Base-by-base conservation (phyloP, 2,888 invertebrate genomes). In the Myathropa florea region DNA sequence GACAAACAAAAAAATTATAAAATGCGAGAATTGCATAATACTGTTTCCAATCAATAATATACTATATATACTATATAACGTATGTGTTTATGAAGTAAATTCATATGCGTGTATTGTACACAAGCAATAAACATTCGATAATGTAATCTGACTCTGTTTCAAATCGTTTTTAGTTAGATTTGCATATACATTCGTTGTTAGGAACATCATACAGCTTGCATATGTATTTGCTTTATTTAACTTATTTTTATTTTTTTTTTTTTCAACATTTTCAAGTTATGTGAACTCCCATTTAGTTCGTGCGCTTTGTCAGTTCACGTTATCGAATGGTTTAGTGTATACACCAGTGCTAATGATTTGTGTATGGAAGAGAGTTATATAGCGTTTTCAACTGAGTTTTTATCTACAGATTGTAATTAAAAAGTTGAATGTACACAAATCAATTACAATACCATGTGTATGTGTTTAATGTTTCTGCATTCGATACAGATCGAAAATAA, bases 401-500 rank as follows among this genome's bases (percentile, higher is more conserved):
- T 33, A 33, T 33, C 33, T 33, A 33, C 33, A 33, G 12, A 33
- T 30, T 30, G 30, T 30, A 46, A 46, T n/a, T 3, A 4, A 46
- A 46, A 2, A 46, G 46, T 46, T 71, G 26, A 60, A 30, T 72
- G n/a, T 61, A 72, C 53, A 28, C 18, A 76, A 30, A 28, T 76
- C 28, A 60, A 57, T 60, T 33, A 59, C 57, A 46, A 24, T 57
- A 14, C n/a, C 33, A 64, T 14, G 36, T 64, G 53, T 18, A 28
- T n/a, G 53, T 63, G 18, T 9, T 70, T 28, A 14, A 57, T 57
- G 24, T 36, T 24, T 63, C 14, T 21, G 60, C 26, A 60, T 46
- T 14, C 30, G 39, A 60, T n/a, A n/a, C 18, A 67, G 21, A 21
- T 28, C 0, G n/a, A 4, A 59, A 64, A 36, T 3, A 12, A 36